Base-by-base conservation (phyloP, 2,888 invertebrate genomes). In the Rambutsinella grinnellia region DNA sequence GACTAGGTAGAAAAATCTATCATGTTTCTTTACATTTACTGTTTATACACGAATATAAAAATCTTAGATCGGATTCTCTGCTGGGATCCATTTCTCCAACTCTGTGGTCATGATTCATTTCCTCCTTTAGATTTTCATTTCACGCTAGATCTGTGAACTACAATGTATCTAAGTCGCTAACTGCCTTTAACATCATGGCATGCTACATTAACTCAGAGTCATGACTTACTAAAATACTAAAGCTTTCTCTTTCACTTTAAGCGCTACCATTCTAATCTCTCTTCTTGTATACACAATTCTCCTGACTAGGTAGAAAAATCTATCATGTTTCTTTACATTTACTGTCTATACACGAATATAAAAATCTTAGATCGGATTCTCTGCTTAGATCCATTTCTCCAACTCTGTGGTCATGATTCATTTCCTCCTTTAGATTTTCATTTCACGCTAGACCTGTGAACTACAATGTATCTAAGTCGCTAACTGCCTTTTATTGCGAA, bases 71-170 rank as follows among this genome's bases (percentile, higher is more conserved):
- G n/a, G n/a, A n/a, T n/a, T n/a, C n/a, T n/a, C n/a, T n/a, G n/a
- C n/a, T n/a, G n/a, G n/a, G n/a, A n/a, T 21, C 44, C 44, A 19
- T 15, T 58, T 57, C 27, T 26, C 54, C 46, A 10, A 49, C 54
- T 36, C 13, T n/a, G 24, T 56, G 66, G 72, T 60, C 72, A 66
- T 72, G 66, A 66, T 72, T 72, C 72, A 72, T 72, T 72, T 72
- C 72, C 66, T 66, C 19, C 60, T 15, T 17, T 51, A 60, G 72
- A 46, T 46, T 72, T 72, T 66, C 66, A 72, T 72, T 72, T 72
- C 66, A 72, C 47, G 72, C 66, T 66, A 60, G 28, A 60, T 46
- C 47, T 58, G 46, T 3, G 53, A 72, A 72, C 60, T 44, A 72
- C 60, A 72, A 72, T 72, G 47, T 66, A 54, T 60, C 65, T 27